These are phyloP conservation scores for Pelusios castaneus DNA, from an alignment of 2,113 vertebrate genomes.

Conservation along the genomic window DNA sequence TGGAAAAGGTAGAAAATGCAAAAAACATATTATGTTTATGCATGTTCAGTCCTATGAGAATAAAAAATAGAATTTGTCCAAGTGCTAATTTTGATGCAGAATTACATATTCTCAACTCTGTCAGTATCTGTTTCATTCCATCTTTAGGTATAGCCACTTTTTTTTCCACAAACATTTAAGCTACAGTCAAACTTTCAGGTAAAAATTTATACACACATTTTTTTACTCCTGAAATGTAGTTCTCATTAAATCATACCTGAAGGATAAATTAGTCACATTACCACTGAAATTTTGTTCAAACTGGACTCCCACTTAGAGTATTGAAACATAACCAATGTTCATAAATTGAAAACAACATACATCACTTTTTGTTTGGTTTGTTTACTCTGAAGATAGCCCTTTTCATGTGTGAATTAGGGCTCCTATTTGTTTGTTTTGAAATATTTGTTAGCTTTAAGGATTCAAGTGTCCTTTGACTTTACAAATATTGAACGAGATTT, in stretches of 20 bases:
- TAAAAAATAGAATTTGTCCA: not conserved
- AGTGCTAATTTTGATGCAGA: not conserved
- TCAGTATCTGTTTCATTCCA: not conserved
- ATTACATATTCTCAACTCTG: not conserved
- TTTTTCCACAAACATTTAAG: not conserved
- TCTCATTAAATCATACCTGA: conserved; percentile 4
- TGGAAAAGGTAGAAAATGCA: not conserved
- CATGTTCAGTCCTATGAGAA: not conserved
- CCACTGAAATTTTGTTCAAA: not conserved
- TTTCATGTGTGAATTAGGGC: not conserved
- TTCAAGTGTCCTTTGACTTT: not conserved
- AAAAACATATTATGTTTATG: not conserved
- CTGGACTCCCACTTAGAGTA: not conserved
- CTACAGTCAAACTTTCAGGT: not conserved
- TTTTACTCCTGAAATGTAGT: conserved; percentile 66
- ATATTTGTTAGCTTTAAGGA: not conserved
- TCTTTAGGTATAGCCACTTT: not conserved
- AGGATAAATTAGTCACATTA: not conserved
- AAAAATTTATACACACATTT: not conserved
- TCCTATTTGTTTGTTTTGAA: not conserved
- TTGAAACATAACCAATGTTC: not conserved
- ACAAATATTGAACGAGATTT: not conserved
- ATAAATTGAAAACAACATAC: not conserved
- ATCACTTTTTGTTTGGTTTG: not conserved
- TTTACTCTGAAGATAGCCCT: not conserved